A percentile compares a stretch with the other conserved stretches of the same genome.
phyloP scores from a whole-genome alignment of 2,113 vertebrate species.

The Alligator sinensis region DNA sequence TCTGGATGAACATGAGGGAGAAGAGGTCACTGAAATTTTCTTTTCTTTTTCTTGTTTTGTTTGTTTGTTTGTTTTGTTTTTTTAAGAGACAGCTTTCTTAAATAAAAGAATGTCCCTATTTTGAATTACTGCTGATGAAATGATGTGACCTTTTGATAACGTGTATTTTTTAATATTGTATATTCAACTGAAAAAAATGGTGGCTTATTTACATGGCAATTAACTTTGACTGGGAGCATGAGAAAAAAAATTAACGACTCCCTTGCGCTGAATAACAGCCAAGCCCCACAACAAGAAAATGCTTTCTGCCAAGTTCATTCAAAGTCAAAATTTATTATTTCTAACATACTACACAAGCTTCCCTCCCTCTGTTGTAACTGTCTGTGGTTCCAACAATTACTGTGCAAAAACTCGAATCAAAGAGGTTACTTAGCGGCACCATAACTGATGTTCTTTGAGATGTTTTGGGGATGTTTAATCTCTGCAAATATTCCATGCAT shows the following conservation, averaged over 20 bases:
- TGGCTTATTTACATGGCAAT: constrained; percentile 18
- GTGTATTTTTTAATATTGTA: background rate
- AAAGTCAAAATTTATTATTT: constrained; percentile 48
- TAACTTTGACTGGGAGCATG: constrained; percentile 31
- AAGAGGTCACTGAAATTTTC: constrained; percentile 8
- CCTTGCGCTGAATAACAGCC: background rate
- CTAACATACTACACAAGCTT: constrained; percentile 8
- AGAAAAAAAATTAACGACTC: constrained; percentile 27
- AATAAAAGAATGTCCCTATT: background rate
- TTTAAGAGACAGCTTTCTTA: background rate
- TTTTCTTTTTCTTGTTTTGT: background rate
- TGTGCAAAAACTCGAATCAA: background rate
- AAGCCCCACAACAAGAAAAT: constrained; percentile 10
- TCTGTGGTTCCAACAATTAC: background rate
- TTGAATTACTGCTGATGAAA: constrained; percentile 22
- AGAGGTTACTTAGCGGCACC: too few species aligned
- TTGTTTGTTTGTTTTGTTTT: background rate
- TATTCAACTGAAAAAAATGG: background rate
- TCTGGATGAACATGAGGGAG: background rate
- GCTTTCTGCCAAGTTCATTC: constrained; percentile 30
- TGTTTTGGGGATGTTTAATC: too few species aligned
- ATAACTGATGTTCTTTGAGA: too few species aligned
- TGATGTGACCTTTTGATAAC: constrained; percentile 47
- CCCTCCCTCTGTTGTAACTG: background rate
- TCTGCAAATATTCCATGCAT: too few species aligned